Evolutionary conservation across 2,113 vertebrate genomes (phyloP).

Genomic region (Oreochromis niloticus): DNA sequence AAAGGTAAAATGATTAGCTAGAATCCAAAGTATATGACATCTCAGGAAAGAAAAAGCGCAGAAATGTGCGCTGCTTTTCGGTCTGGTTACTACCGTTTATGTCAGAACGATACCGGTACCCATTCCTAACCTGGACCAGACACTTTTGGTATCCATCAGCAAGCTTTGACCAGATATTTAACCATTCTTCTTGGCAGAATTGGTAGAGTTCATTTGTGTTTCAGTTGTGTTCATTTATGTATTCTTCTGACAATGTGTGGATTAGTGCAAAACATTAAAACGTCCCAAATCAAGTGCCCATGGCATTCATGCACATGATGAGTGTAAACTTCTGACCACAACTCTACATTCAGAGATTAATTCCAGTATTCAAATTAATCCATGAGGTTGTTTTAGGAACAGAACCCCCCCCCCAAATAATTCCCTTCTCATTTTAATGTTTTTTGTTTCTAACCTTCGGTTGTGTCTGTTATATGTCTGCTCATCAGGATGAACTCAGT

Average conservation of each 20-base stretch:
- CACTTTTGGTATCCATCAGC: background rate
- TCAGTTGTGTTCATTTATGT: background rate
- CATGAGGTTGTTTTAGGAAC: accelerated
- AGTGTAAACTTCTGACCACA: background rate
- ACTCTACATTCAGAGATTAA: background rate
- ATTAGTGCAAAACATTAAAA: background rate
- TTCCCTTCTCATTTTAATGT: background rate
- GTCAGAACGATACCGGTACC: background rate
- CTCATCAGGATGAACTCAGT: background rate
- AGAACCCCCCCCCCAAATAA: background rate
- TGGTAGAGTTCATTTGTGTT: background rate
- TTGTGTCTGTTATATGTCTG: background rate
- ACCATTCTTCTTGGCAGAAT: background rate
- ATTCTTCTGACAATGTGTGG: accelerated
- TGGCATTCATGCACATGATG: background rate
- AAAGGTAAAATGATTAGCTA: too few species aligned
- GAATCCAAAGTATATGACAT: too few species aligned
- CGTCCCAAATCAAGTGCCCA: background rate
- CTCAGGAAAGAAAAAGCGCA: too few species aligned
- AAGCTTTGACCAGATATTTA: background rate
- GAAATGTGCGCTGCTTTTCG: background rate
- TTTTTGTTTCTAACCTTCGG: background rate
- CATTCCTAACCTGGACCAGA: background rate
- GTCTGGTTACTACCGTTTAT: background rate
- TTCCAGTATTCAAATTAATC: accelerated